Evolutionary conservation across 2,113 vertebrate genomes (phyloP), one percentile per base, ranked within the genome.

Genomic region (Colinus virginianus): DNA sequence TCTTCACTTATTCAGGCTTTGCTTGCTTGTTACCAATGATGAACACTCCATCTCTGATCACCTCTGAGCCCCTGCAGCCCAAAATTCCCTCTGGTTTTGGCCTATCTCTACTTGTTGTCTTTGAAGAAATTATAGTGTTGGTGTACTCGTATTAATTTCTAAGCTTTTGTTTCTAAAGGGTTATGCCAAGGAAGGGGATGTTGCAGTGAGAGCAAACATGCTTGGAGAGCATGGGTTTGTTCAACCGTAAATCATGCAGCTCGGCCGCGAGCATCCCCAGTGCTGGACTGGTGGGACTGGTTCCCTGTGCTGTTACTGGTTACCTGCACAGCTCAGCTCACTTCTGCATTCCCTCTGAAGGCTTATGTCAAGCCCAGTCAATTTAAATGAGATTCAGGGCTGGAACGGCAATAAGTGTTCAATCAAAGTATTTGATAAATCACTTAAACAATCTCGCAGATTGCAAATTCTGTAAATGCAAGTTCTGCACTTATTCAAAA

Each of bases 361-460:
- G 93, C 58, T 96, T 80, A 80, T 94, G 93, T 96, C 95, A 95
- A 90, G 49, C 87, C 66, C 84, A 87, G 83, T 93, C 88, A 90
- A 72, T 89, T 78, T 72, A 87, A 97, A 96, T 92, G 94, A 96
- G 94, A 84, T 92, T 97, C 95, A 96, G 91, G 56, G 76, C 71
- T 81, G 86, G 82, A 91, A 78, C 46, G 75, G 94, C 96, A 91
- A 82, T 91, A 94, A 95, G 92, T 68, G 94, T 95, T 95, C 90
- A 87, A 93, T 96, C 95, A 90, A 94, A 94, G 95, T 53, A 78
- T 96, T 97, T 95, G 95, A 97, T 96, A 95, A 97, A 97, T 95
- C 96, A 89, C 95, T 96, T 96, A 96, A 96, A 95, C 95, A 90
- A 91, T 94, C 96, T 92, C 25, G 78, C 96, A 90, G 93, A 95